A percentile compares a stretch with the other conserved stretches of the same genome.
Evolutionary conservation across 2,888 invertebrate genomes (phyloP).

Genomic region (Ophion slaviceki): DNA sequence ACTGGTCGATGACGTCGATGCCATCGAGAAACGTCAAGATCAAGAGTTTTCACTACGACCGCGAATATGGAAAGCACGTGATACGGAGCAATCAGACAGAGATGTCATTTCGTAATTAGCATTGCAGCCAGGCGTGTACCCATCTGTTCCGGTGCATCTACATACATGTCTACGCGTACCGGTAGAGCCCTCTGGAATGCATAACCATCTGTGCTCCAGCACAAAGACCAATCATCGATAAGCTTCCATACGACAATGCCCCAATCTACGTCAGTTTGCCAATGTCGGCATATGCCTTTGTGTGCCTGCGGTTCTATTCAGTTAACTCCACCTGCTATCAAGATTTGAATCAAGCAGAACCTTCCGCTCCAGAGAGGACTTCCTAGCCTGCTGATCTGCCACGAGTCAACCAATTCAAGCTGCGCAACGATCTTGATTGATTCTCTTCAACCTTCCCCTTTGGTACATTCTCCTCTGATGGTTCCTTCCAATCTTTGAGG

Average conservation of each 20-base stretch:
- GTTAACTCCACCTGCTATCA: slow-evolving; percentile 18
- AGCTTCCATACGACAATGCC: slow-evolving; percentile 32
- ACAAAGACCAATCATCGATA: slow-evolving; percentile 19
- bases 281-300: neutral
- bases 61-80: neutral
- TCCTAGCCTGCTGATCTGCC: neutral
- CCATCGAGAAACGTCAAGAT: neutral
- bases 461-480: too few species aligned
- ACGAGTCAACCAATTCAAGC: slow-evolving; percentile 1
- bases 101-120: slow-evolving; percentile 67
- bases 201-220: slow-evolving; percentile 54
- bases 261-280: slow-evolving; percentile 17
- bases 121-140: slow-evolving; percentile 47
- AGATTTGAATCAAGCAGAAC: neutral
- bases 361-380: neutral
- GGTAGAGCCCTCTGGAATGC: slow-evolving; percentile 32
- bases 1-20: neutral
- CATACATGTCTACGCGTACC: neutral
- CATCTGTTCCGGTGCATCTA: slow-evolving; percentile 31
- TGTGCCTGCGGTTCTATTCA: slow-evolving; percentile 7
- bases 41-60: slow-evolving; percentile 6
- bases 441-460: neutral
- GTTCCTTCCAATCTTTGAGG: too few species aligned
- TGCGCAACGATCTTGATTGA: neutral
- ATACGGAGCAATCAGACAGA: slow-evolving; percentile 45